A percentile compares a stretch with the other conserved stretches of the same genome.
Conservation (phyloP, 2,888 invertebrate genomes). For the Yponomeuta plumbellus region DNA sequence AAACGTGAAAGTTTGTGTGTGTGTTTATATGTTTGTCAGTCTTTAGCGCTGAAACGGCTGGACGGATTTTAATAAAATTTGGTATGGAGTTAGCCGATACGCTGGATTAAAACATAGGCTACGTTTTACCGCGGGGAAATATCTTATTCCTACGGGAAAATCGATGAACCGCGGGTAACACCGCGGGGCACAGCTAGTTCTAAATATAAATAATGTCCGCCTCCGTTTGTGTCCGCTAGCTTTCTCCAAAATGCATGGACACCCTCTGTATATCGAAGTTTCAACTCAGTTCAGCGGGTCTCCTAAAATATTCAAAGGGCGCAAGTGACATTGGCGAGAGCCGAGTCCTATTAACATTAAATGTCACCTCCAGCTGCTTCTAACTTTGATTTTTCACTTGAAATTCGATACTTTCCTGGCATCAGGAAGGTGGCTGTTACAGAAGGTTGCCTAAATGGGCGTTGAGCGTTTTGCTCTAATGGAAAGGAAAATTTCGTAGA, state of each 20-base stretch:
- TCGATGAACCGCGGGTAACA: too few relatives aligned
- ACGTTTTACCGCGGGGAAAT: too few relatives aligned
- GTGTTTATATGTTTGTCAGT: too few relatives aligned
- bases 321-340: slow-evolving; percentile 53
- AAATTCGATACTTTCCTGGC: slow-evolving; percentile 5
- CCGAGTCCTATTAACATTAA: slow-evolving; percentile 52
- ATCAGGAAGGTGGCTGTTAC: background rate
- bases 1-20: too few relatives aligned
- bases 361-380: slow-evolving; percentile 35
- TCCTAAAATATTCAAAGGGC: slow-evolving; percentile 62
- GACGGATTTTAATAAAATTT: too few relatives aligned
- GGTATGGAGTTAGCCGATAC: too few relatives aligned
- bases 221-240: background rate
- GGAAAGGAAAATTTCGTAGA: too few relatives aligned
- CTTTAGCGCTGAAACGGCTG: too few relatives aligned
- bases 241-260: slow-evolving; percentile 32
- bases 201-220: background rate
- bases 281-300: slow-evolving; percentile 39
- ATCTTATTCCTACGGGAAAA: too few relatives aligned
- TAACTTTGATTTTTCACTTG: slow-evolving; percentile 13
- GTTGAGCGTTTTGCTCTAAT: too few relatives aligned
- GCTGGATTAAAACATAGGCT: too few relatives aligned
- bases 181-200: too few relatives aligned
- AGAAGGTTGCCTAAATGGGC: background rate
- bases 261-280: slow-evolving; percentile 48